Percentiles rank a stretch among this genome's conserved stretches.
Conservation (phyloP, 2,888 invertebrate genomes). For the Steromphala cineraria region DNA sequence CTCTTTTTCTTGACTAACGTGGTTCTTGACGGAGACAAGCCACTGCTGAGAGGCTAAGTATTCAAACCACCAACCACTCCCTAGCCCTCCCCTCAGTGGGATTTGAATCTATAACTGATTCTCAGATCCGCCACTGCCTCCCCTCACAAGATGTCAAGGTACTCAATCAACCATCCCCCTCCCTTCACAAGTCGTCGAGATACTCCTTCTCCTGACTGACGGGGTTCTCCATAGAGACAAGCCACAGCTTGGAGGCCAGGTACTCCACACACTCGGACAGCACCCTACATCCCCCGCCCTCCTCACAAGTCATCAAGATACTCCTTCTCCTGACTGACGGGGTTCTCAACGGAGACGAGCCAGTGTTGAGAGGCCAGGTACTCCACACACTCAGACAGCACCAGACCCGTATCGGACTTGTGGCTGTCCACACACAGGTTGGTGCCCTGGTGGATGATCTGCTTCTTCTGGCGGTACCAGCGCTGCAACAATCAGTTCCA, state of each 20-base stretch:
- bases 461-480: slow-evolving; percentile 50
- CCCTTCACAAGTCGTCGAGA: slow-evolving; percentile 17
- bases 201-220: slow-evolving; percentile 31
- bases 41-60: too few species aligned
- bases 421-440: slow-evolving; percentile 72
- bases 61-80: slow-evolving; percentile 62
- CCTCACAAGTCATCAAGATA: slow-evolving; percentile 26
- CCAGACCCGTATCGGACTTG: slow-evolving; percentile 64
- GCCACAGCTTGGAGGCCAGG: slow-evolving; percentile 60
- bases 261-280: slow-evolving; percentile 62
- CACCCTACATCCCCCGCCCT: too few species aligned
- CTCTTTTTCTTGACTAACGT: too few species aligned
- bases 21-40: too few species aligned
- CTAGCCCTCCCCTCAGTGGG: too few species aligned
- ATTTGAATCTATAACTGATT: too few species aligned
- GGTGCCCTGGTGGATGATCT: slow-evolving; percentile 61
- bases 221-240: slow-evolving; percentile 35
- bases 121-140: too few species aligned
- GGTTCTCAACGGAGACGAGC: slow-evolving; percentile 42
- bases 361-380: slow-evolving; percentile 57
- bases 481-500: slow-evolving; percentile 39
- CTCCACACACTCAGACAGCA: slow-evolving; percentile 64
- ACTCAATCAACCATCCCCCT: neutral
- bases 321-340: slow-evolving; percentile 28
- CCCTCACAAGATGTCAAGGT: neutral